Evolutionary conservation across 2,888 invertebrate species (phyloP), one percentile per base, ranked within the genome.

Genomic region (Tetranychus piercei): DNA sequence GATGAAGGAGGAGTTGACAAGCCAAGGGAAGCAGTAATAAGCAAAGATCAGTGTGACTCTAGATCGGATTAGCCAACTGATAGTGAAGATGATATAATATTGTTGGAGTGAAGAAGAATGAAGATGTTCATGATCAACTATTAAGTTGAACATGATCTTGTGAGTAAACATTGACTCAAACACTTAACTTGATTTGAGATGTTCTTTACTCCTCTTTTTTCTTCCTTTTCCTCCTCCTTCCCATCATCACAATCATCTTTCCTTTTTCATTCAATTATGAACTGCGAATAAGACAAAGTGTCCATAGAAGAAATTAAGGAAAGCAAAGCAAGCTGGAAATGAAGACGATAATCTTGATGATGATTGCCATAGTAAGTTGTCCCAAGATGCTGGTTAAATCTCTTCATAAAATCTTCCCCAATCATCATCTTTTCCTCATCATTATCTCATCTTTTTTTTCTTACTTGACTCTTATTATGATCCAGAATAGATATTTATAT

Each of bases 361-460:
- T 34, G 34, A 34, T 34, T 34, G 34, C 34, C 34, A 3, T 34
- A 4, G 34, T 34, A 15, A 55, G 55, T 15, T 55, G 55, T 55
- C 55, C 55, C 55, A 55, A 55, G 55, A 55, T 55, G 55, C 55
- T 55, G 55, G 55, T 55, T 55, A 55, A 55, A 55, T 55, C 55
- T 55, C 55, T 34, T 15, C 55, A 55, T 55, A 55, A 55, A 55
- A 55, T 55, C 9, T 55, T 55, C 15, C 55, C 15, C 55, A 55
- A 55, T 55, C 55, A 55, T 55, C 55, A 55, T 55, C 55, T 55
- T 55, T 55, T 55, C 55, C 55, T 55, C 55, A 15, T 55, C 55
- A 55, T 55, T 55, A 15, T 55, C 55, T 55, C 55, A 55, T 55
- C 15, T 15, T 55, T 55, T 55, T 55, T 9, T 15, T 15, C 15